Base-by-base conservation (phyloP, 2,888 invertebrate genomes). In the Sylvicola fuscatus region DNA sequence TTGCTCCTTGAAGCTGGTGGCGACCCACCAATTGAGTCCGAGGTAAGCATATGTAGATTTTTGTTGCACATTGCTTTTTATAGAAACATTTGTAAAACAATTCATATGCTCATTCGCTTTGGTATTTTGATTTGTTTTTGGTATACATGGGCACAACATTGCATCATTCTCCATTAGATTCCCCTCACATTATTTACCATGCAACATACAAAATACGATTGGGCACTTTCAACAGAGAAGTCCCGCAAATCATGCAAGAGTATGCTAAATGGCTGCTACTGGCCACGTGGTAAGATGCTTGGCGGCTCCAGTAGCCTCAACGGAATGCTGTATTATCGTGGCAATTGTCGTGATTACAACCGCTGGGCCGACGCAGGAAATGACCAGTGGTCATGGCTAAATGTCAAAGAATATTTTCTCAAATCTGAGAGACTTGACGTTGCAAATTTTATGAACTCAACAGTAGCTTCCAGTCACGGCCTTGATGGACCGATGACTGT, bases 351-450 rank as follows among this genome's bases (percentile, higher is more conserved):
- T 3, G 78, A 79, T 48, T 79, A 65, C 46, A 68, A 79, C 45
- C 47, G 54, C 1, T 79, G 79, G 79, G 60, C 62, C 7, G 45
- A 48, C 1, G 32, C 59, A 27, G 77, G 77, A 0, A 75, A 71
- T 44, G 39, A 48, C 0, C 70, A 68, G 1, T 79, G 79, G 79
- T 60, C 77, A 2, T 86, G 70, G 53, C 69, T 82, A 26, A 75
- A 80, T 41, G 68, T 84, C 1, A 52, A 83, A 34, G 73, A 74
- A 0, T 84, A 80, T 50, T 87, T 84, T 49, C 75, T 74, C 51
- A 83, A 82, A 49, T 83, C 83, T 0, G 64, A 80, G 51, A 81
- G 83, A 50, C 81, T 80, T 56, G 61, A 32, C 49, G 32, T 44
- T 38, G 1, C 44, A 36, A 11, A 47, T 44, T 15, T 47, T 48